Percentiles rank a stretch among this genome's conserved stretches.
phyloP scores from a whole-genome alignment of 2,888 invertebrate genomes.

The Coleophora flavipennella region DNA sequence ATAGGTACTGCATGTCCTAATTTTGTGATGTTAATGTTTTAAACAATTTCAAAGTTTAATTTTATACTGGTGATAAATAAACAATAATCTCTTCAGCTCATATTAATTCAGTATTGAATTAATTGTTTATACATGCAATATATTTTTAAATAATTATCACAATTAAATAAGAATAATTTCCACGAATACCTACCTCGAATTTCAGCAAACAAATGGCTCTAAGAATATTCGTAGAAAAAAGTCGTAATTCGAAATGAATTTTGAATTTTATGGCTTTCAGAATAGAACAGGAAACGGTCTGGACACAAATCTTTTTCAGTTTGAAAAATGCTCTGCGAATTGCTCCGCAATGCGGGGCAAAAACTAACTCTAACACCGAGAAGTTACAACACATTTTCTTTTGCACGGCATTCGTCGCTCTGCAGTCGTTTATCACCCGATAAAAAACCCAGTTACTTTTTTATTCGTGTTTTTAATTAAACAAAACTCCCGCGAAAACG shows the following conservation, averaged over 20 bases:
- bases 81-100: too few relatives aligned
- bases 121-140: too few relatives aligned
- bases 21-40: too few relatives aligned
- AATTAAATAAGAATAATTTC: too few relatives aligned
- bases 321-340: conserved; percentile 25
- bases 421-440: conserved; percentile 55
- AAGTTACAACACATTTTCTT: conserved; percentile 17
- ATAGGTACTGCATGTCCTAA: too few relatives aligned
- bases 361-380: neutral
- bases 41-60: too few relatives aligned
- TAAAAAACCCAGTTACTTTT: conserved; percentile 60
- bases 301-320: conserved; percentile 43
- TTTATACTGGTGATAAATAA: too few relatives aligned
- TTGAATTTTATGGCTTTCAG: conserved; percentile 52
- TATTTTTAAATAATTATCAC: too few relatives aligned
- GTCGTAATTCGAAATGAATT: conserved; percentile 35
- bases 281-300: conserved; percentile 62
- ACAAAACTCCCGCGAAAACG: conserved; percentile 43
- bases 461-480: conserved; percentile 70
- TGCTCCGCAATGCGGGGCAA: neutral
- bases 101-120: too few relatives aligned
- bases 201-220: too few relatives aligned
- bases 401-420: conserved; percentile 20
- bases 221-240: conserved; percentile 2
- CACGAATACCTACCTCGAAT: too few relatives aligned